Percentiles rank a stretch among this genome's conserved stretches.
Evolutionary conservation across 2,113 vertebrate species (phyloP).

Genomic region (Oreamnos americanus): DNA sequence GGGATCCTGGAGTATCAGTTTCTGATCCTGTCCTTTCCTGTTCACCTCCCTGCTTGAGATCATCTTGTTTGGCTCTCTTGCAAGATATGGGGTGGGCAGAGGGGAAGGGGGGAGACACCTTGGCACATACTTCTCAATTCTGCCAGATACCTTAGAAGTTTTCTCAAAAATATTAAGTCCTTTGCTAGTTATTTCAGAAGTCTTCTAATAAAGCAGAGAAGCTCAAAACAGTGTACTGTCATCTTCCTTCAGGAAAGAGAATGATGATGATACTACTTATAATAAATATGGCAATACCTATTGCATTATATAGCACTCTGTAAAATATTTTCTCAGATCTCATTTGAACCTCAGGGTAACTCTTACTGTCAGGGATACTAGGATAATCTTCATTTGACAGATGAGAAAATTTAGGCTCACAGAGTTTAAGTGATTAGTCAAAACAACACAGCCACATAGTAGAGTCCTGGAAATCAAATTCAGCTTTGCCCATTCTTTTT

Average conservation of each 20-base stretch:
- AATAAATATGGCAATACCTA: background rate
- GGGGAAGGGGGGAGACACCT: background rate
- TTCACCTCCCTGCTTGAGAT: background rate
- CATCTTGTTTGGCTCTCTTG: background rate
- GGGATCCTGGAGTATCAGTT: conserved; percentile 10
- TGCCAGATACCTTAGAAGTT: background rate
- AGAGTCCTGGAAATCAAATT: background rate
- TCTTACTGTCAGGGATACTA: background rate
- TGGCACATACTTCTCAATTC: background rate
- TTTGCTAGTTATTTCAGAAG: background rate
- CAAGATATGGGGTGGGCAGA: background rate
- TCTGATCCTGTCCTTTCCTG: background rate
- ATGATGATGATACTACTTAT: background rate
- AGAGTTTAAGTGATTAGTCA: conserved; percentile 8
- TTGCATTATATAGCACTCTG: background rate
- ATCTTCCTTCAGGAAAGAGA: background rate
- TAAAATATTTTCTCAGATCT: conserved; percentile 21
- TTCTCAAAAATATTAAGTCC: background rate
- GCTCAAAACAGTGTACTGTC: background rate
- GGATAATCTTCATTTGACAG: background rate
- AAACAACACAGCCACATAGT: background rate
- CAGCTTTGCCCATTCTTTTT: background rate
- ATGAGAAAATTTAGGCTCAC: conserved; percentile 21
- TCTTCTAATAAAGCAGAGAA: background rate
- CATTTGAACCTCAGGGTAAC: background rate